phyloP scores from a whole-genome alignment of 2,888 invertebrate genomes.

The Apamea anceps region DNA sequence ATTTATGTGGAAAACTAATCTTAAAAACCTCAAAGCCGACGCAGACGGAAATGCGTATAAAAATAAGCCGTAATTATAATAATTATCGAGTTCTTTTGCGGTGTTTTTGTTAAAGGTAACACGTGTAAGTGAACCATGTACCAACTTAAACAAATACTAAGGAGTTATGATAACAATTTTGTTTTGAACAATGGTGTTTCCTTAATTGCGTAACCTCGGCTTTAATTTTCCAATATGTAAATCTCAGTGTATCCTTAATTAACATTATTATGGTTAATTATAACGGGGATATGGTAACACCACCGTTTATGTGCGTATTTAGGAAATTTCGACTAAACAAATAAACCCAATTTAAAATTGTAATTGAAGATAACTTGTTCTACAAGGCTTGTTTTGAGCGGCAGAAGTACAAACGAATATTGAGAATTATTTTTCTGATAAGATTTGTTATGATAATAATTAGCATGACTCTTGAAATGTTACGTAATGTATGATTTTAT shows the following conservation, averaged over 20 bases:
- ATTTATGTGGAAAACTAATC: background rate
- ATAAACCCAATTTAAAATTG: background rate
- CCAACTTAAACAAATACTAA: slow-evolving; percentile 69
- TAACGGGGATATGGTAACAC: slow-evolving; percentile 9
- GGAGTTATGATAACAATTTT: slow-evolving; percentile 74
- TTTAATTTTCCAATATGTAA: slow-evolving; percentile 64
- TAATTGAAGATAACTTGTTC: slow-evolving; percentile 3
- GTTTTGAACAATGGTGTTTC: slow-evolving; percentile 75
- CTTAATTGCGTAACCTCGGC: slow-evolving; percentile 65
- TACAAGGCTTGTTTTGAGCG: background rate
- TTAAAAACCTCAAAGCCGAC: background rate
- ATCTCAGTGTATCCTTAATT: slow-evolving; percentile 57
- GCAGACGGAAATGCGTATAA: slow-evolving; percentile 21
- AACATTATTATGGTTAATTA: slow-evolving; percentile 32
- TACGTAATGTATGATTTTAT: slow-evolving; percentile 9
- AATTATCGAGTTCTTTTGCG: slow-evolving; percentile 54
- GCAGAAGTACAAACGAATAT: background rate
- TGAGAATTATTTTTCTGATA: slow-evolving; percentile 16
- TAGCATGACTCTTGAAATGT: slow-evolving; percentile 28
- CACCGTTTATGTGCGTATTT: background rate
- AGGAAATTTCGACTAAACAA: slow-evolving; percentile 1
- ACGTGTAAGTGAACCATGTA: slow-evolving; percentile 68
- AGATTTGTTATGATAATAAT: slow-evolving; percentile 9
- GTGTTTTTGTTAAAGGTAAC: slow-evolving; percentile 71
- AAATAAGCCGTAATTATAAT: slow-evolving; percentile 38